Percentiles rank a stretch among this genome's conserved stretches.
Evolutionary conservation across 2,797 vertebrate genomes (phyloP).

Genomic region (Numenius phaeopus): DNA sequence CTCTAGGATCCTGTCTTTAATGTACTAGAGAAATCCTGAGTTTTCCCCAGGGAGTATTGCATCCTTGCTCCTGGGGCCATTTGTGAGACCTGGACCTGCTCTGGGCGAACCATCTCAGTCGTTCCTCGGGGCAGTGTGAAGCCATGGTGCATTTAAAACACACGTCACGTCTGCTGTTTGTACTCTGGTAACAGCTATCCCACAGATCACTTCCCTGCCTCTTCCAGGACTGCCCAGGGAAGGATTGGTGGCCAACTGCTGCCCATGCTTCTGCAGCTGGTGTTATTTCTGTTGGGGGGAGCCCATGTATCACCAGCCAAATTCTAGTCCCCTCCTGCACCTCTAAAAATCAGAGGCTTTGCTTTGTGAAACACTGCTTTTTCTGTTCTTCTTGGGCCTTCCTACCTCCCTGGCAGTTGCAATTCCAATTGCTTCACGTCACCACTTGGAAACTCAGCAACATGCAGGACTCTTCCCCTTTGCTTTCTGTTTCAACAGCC

Average conservation of each 20-base stretch:
- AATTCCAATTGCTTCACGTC: constrained; percentile 41
- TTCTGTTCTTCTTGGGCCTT: neutral
- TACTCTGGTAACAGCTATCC: neutral
- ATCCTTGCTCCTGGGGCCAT: neutral
- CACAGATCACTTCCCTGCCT: neutral
- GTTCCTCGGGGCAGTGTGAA: neutral
- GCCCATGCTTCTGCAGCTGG: neutral
- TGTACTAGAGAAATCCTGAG: neutral
- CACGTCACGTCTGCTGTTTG: fast-evolving
- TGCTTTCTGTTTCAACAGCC: neutral
- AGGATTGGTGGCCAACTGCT: neutral
- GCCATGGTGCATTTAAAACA: fast-evolving
- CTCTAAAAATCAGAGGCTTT: neutral
- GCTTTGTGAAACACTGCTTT: neutral
- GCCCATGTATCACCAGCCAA: neutral
- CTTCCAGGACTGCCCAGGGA: neutral
- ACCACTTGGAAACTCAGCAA: neutral
- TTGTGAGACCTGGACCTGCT: neutral
- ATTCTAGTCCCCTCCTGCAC: neutral
- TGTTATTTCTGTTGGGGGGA: neutral
- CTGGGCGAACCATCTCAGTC: fast-evolving
- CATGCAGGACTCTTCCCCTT: neutral
- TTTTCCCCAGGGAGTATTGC: neutral
- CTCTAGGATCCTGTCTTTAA: neutral
- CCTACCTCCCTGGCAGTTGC: neutral